These are phyloP conservation scores for Eubasilissa regina DNA, from an alignment of 1,140 invertebrate species.

Conservation along the genomic window DNA sequence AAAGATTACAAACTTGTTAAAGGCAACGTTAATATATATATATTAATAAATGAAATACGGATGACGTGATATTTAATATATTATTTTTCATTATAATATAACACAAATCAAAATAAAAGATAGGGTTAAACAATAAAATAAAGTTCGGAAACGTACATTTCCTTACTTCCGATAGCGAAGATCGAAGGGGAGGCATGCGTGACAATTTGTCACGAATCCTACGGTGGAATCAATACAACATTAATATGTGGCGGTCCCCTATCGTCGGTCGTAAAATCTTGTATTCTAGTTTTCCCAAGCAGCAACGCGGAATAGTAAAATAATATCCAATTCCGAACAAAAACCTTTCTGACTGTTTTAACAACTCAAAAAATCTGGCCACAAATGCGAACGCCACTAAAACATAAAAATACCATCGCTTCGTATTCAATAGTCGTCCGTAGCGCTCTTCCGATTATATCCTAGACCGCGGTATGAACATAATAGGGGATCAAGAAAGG, in stretches of 20 bases:
- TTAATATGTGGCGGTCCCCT: slow-evolving; percentile 30
- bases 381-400: slow-evolving; percentile 47
- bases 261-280: slow-evolving; percentile 52
- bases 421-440: slow-evolving; percentile 59
- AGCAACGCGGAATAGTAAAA: slow-evolving; percentile 50
- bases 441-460: slow-evolving; percentile 56
- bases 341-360: slow-evolving; percentile 32
- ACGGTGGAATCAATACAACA: slow-evolving; percentile 31
- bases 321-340: slow-evolving; percentile 57
- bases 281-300: slow-evolving; percentile 43
- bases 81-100: too few relatives aligned
- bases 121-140: too few relatives aligned
- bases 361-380: slow-evolving; percentile 40
- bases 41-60: too few relatives aligned
- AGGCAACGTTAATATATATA: too few relatives aligned
- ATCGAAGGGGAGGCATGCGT: neutral
- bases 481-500: slow-evolving; percentile 57
- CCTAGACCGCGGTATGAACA: slow-evolving; percentile 38
- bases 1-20: too few relatives aligned
- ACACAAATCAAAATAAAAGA: too few relatives aligned
- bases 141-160: too few relatives aligned
- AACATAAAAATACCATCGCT: slow-evolving; percentile 51
- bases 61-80: too few relatives aligned
- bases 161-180: too few relatives aligned
- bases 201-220: slow-evolving; percentile 24